Evolutionary conservation across 2,888 invertebrate species (phyloP).

Genomic region (Neoscelio sp.): DNA sequence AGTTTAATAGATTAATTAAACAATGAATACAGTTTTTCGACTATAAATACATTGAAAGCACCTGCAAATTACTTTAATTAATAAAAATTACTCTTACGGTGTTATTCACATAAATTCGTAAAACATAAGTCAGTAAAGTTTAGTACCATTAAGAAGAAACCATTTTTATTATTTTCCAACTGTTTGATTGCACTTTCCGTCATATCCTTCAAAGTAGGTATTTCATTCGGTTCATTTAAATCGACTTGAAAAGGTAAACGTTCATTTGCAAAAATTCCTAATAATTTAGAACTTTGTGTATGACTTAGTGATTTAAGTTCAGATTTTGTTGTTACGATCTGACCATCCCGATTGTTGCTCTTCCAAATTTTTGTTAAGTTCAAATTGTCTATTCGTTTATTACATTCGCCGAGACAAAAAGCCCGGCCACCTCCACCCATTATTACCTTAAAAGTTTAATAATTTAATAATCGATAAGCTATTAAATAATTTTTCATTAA

Average conservation of each 20-base stretch:
- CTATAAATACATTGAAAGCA: too few relatives aligned
- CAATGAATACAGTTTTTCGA: too few relatives aligned
- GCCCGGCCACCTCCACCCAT: constrained; percentile 2
- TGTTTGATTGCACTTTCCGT: constrained; percentile 85
- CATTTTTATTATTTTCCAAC: constrained; percentile 83
- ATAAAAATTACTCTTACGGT: too few relatives aligned
- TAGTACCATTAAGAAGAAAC: constrained; percentile 84
- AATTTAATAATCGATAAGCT: too few relatives aligned
- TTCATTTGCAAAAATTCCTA: constrained; percentile 85
- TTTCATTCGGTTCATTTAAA: constrained; percentile 86
- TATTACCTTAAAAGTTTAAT: not conserved
- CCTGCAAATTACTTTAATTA: too few relatives aligned
- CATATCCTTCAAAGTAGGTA: constrained; percentile 86
- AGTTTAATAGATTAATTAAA: too few relatives aligned
- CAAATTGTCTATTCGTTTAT: constrained; percentile 83
- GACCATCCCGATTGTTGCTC: constrained; percentile 71
- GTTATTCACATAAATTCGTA: too few relatives aligned
- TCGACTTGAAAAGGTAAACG: too few relatives aligned
- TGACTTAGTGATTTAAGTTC: constrained; percentile 82
- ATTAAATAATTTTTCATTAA: too few relatives aligned
- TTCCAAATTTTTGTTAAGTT: constrained; percentile 85
- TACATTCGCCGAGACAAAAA: constrained; percentile 76
- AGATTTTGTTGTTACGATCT: constrained; percentile 80
- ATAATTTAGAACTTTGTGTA: constrained; percentile 81
- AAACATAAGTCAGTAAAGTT: too few relatives aligned